Evolutionary conservation across 2,888 invertebrate genomes (phyloP), one percentile per base, ranked within the genome.

Genomic region (Hirtodrosophila trivittata): DNA sequence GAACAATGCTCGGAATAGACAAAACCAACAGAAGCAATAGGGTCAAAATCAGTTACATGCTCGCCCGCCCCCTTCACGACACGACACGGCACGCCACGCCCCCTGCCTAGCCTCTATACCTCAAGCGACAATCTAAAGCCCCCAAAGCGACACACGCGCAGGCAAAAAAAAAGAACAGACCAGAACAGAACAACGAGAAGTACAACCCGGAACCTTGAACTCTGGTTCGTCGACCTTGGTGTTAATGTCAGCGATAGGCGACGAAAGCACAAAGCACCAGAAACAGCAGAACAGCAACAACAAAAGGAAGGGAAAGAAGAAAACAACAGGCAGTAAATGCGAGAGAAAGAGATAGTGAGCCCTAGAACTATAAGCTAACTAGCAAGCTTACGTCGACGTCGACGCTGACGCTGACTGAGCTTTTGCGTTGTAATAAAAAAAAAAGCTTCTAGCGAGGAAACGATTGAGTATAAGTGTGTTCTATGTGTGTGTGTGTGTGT

Each of bases 201-300:
- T 32, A 50, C 21, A 43, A 62, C 25, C 33, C 66, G 54, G 73
- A 88, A 87, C 90, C 90, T 91, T 90, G 91, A 90, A 90, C 90
- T 90, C 88, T 88, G 81, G 88, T 89, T 90, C 90, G 90, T 88
- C 90, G 90, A 90, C 90, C 90, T 90, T 91, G 90, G 87, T 66
- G 81, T 81, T 85, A 87, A 87, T 88, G 88, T 87, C 88, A 89
- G 73, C 66, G 55, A 72, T 66, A 70, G 75, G 68, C 81, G 63
- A 73, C 57, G 64, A 80, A 78, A 86, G 77, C 78, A 62, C 65
- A 62, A 43, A 59, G 46, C 57, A 60, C 35, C 43, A 45, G 38
- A 47, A 10, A 33, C 41, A 47, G 5, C 18, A 43, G 33, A 57
- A 26, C 14, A 16, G 32, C 39, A 37, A 10, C 30, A n/a, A 28